Base-by-base conservation (phyloP, 2,113 vertebrate genomes). In the Spea bombifrons region DNA sequence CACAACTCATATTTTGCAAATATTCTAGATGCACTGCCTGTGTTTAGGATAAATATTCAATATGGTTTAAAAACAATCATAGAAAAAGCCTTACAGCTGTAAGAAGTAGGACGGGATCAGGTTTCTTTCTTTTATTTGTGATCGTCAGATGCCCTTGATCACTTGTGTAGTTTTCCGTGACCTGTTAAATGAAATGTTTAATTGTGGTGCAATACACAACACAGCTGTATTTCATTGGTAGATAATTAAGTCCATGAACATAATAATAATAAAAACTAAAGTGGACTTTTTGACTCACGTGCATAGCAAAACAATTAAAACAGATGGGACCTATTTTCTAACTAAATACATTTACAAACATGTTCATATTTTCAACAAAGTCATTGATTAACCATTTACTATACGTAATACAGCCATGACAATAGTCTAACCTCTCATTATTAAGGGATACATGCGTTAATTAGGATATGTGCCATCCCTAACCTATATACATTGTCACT, bases 1-100 rank as follows among this genome's bases (percentile, higher is more conserved):
- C 90, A 90, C 86, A 85, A 86, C 85, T 87, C 66, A 50, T 97
- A 89, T 98, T 99, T 96, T 91, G 93, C 84, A 95, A 97, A 99
- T 93, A 98, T 64, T 85, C 80, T 78, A 83, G 89, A 92, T 91
- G 92, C 93, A 93, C 95, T 93, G 88, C 87, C 89, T 15, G 1
- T 96, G 92, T 98, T 97, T 91, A 85, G 82, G 30, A 89, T 91
- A 92, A 92, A 92, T 84, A 92, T 7, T 71, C 81, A 84, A 88
- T 89, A 85, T 88, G 77, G 79, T 77, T 88, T 76, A 75, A 80
- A 17, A 49, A 73, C 46, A 48, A 30, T 82, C 76, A 78, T 64
- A 68, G 75, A 81, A 73, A 83, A 81, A 82, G 66, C 73, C 84
- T 89, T 86, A 86, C 82, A 87, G 83, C 87, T 86, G 85, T 82